Conservation (phyloP, 2,797 vertebrate genomes). For the Rousettus madagascariensis region DNA sequence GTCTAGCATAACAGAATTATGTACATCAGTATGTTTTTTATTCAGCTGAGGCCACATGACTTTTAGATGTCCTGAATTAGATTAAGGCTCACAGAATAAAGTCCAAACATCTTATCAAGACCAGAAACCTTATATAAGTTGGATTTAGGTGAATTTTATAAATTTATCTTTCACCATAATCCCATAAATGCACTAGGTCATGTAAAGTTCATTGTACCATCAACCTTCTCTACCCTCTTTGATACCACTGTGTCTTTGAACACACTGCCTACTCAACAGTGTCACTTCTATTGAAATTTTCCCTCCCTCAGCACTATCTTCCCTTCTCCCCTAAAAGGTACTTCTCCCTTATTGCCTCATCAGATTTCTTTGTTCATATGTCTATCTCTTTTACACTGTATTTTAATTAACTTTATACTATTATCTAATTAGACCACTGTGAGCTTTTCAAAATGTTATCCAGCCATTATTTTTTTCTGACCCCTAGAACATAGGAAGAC, state of each 20-base stretch:
- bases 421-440: neutral
- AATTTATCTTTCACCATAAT: neutral
- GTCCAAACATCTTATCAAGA: neutral
- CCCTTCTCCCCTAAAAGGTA: neutral
- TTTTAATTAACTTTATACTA: neutral
- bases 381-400: neutral
- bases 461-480: neutral
- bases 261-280: neutral
- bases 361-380: neutral
- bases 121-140: neutral
- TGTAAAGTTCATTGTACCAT: neutral
- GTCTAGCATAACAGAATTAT: neutral
- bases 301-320: neutral
- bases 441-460: neutral
- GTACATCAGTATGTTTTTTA: neutral
- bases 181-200: neutral
- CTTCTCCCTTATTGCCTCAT: neutral
- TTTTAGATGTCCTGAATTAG: neutral
- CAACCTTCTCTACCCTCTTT: neutral
- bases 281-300: neutral
- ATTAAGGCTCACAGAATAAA: neutral
- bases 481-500: neutral
- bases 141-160: neutral
- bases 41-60: neutral
- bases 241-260: neutral